Evolutionary conservation across 1,140 invertebrate genomes (phyloP).

Genomic region (Nilaparvata lugens): DNA sequence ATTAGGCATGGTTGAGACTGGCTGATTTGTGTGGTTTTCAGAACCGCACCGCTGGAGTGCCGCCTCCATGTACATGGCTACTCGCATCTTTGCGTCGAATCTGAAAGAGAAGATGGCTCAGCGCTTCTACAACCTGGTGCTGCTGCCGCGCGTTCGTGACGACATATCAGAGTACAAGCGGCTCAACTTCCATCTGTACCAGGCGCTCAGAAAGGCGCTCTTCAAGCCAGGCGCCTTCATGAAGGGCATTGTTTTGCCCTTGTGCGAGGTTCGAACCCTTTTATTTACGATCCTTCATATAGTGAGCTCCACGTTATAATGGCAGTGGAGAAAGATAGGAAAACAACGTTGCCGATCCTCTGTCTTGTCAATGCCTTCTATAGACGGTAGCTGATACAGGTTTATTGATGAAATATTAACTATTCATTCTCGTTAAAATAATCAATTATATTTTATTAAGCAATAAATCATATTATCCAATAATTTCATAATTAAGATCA

Average conservation of each 20-base stretch:
- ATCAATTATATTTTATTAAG: no score
- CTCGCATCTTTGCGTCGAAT: conserved; percentile 90
- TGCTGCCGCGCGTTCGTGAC: conserved; percentile 87
- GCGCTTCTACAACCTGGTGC: conserved; percentile 88
- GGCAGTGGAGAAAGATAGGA: no score
- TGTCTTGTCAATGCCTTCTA: no score
- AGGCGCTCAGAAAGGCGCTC: conserved; percentile 84
- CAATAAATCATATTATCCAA: no score
- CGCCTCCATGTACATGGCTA: conserved; percentile 92
- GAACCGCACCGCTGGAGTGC: conserved; percentile 77
- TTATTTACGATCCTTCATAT: no score
- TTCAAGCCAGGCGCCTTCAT: conserved; percentile 99
- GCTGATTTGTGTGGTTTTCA: conserved; percentile 20
- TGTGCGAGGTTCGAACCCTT: conserved; percentile 86
- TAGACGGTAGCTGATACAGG: no score
- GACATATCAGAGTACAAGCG: conserved; percentile 88
- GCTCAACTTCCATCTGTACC: conserved; percentile 94
- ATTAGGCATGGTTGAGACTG: no score
- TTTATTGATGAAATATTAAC: no score
- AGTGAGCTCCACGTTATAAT: no score
- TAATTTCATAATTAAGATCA: no score
- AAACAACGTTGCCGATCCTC: no score
- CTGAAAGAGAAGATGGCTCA: conserved; percentile 95
- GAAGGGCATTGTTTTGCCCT: conserved; percentile 89
- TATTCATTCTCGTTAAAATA: no score